These are phyloP conservation scores for Pseudomyrmex gracilis DNA, from an alignment of 1,140 invertebrate genomes.

Conservation along the genomic window DNA sequence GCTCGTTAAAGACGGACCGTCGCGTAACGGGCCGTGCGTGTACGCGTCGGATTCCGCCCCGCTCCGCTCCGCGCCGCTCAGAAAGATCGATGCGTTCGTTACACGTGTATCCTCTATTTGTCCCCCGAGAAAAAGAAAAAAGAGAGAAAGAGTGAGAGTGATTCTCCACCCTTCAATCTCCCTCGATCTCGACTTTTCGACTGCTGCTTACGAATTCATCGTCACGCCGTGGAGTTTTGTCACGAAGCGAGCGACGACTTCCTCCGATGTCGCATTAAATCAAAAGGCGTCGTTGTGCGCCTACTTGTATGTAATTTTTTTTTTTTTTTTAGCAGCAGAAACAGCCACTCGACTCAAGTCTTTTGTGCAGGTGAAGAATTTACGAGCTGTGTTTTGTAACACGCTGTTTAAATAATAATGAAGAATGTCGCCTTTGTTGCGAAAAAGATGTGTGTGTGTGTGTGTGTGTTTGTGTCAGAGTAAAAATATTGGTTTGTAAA, in stretches of 20 bases:
- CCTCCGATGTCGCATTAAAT: neutral
- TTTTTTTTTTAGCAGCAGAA: neutral
- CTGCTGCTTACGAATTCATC: conserved; percentile 3
- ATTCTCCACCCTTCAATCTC: neutral
- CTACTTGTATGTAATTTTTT: neutral
- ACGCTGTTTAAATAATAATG: neutral
- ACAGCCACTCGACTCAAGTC: neutral
- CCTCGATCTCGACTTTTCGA: neutral
- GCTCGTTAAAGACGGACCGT: conserved; percentile 75
- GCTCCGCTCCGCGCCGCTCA: conserved; percentile 11
- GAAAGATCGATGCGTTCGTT: conserved; percentile 64
- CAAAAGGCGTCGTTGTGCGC: neutral
- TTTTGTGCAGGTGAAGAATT: neutral
- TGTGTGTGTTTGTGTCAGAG: too few species aligned
- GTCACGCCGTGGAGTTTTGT: conserved; percentile 14
- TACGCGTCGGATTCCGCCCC: neutral
- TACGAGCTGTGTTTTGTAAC: neutral
- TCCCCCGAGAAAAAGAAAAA: too few species aligned
- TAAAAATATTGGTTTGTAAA: too few species aligned
- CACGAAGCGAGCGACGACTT: neutral
- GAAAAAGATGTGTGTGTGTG: neutral
- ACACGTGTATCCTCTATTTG: conserved; percentile 55
- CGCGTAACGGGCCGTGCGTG: conserved; percentile 65
- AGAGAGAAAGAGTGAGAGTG: too few species aligned
- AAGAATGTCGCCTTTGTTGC: neutral